phyloP scores from a whole-genome alignment of 2,797 vertebrate species.

The Pseudomugil gertrudae region DNA sequence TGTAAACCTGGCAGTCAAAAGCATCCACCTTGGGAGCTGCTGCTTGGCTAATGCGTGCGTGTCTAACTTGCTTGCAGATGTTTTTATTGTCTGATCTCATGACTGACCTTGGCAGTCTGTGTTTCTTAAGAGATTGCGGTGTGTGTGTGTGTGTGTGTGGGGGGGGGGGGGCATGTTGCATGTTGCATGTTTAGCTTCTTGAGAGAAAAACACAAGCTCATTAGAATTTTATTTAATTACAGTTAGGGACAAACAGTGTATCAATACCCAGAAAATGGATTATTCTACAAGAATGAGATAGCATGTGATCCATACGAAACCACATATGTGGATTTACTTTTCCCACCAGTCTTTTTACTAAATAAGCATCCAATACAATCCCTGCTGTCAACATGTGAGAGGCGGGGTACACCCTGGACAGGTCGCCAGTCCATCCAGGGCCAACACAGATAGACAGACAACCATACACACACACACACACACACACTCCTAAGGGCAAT shows the following conservation, averaged over 20 bases:
- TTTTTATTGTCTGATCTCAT: constrained; percentile 64
- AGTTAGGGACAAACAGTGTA: constrained; percentile 3
- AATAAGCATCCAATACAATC: neutral
- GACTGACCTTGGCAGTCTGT: constrained; percentile 48
- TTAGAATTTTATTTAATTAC: constrained; percentile 9
- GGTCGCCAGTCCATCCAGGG: too few relatives aligned
- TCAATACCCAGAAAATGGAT: neutral
- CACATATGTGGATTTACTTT: neutral
- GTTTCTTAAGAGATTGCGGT: neutral
- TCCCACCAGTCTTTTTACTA: neutral
- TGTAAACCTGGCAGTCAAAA: constrained; percentile 53
- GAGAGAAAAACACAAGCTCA: constrained; percentile 5
- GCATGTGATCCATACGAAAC: neutral
- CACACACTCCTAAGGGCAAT: too few relatives aligned
- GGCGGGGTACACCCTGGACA: too few relatives aligned
- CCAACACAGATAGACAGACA: too few relatives aligned
- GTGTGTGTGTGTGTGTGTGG: too few relatives aligned
- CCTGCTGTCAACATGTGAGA: too few relatives aligned
- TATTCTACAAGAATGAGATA: neutral
- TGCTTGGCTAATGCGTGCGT: constrained; percentile 9
- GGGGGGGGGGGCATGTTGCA: constrained; percentile 4
- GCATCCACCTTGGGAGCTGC: constrained; percentile 40
- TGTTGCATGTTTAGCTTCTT: constrained; percentile 5
- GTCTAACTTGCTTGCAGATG: constrained; percentile 38
- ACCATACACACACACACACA: too few relatives aligned